Conservation (phyloP, 2,113 vertebrate genomes). For the Manacus vitellinus region DNA sequence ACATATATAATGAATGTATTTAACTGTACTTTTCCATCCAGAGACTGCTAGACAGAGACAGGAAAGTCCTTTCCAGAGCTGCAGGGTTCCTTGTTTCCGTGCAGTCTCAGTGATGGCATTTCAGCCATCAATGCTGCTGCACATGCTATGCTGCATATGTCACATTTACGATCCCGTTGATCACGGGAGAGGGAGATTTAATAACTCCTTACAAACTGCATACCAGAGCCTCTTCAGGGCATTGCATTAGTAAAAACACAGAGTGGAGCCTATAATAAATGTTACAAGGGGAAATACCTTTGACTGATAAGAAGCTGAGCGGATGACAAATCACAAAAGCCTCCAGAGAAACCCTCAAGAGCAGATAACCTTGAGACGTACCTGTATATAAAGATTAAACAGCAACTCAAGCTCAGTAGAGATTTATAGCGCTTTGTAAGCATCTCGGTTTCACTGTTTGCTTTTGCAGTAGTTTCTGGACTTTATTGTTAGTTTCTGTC, state of each 20-base stretch:
- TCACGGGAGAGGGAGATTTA: not conserved
- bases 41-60: not conserved
- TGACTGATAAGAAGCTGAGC: slow-evolving; percentile 67
- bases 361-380: slow-evolving; percentile 77
- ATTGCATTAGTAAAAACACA: not conserved
- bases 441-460: slow-evolving; percentile 66
- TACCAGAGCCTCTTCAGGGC: not conserved
- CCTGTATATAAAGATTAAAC: slow-evolving; percentile 78
- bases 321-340: slow-evolving; percentile 55
- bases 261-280: slow-evolving; percentile 49
- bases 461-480: slow-evolving; percentile 69
- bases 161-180: not conserved
- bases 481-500: slow-evolving; percentile 74
- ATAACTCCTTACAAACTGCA: not conserved
- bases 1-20: not conserved
- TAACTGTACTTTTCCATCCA: not conserved
- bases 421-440: slow-evolving; percentile 73
- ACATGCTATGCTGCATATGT: not conserved
- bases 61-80: not conserved
- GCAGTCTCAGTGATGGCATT: not conserved
- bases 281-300: slow-evolving; percentile 62
- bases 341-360: slow-evolving; percentile 50
- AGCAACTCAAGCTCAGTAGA: slow-evolving; percentile 41
- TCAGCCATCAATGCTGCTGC: not conserved
- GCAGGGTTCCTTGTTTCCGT: not conserved